phyloP scores from a whole-genome alignment of 2,797 vertebrate genomes.

The Eulemur coronatus region DNA sequence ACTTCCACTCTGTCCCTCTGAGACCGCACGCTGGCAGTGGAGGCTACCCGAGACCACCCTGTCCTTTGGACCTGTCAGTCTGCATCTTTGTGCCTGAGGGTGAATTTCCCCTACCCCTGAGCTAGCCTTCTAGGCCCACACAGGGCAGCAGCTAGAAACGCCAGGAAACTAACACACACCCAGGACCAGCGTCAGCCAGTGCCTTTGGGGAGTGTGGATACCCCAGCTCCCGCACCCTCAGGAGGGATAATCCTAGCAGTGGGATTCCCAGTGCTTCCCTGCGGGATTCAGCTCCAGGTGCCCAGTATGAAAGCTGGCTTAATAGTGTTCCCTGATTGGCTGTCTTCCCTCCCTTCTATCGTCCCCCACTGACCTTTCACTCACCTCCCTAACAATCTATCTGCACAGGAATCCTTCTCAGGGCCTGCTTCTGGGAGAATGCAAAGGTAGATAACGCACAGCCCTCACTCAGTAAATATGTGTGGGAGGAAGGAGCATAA shows the following conservation, averaged over 20 bases:
- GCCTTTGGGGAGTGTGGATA: background rate
- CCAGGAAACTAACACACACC: background rate
- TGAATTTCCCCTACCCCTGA: background rate
- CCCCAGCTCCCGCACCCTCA: background rate
- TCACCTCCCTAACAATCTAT: background rate
- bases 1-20: background rate
- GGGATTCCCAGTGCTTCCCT: background rate
- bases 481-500: background rate
- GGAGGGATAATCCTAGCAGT: background rate
- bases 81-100: background rate
- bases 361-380: background rate
- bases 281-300: background rate
- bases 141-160: background rate
- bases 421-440: background rate
- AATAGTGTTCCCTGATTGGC: too few species aligned
- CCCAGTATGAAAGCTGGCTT: background rate
- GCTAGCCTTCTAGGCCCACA: background rate
- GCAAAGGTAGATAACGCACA: background rate
- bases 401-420: background rate
- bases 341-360: background rate
- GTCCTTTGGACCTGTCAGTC: background rate
- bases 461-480: background rate
- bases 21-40: accelerated
- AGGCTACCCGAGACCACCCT: background rate
- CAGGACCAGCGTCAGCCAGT: background rate